Percentiles rank a stretch among this genome's conserved stretches.
Evolutionary conservation across 2,113 vertebrate genomes (phyloP).

Genomic region (Ceyx margarethae): DNA sequence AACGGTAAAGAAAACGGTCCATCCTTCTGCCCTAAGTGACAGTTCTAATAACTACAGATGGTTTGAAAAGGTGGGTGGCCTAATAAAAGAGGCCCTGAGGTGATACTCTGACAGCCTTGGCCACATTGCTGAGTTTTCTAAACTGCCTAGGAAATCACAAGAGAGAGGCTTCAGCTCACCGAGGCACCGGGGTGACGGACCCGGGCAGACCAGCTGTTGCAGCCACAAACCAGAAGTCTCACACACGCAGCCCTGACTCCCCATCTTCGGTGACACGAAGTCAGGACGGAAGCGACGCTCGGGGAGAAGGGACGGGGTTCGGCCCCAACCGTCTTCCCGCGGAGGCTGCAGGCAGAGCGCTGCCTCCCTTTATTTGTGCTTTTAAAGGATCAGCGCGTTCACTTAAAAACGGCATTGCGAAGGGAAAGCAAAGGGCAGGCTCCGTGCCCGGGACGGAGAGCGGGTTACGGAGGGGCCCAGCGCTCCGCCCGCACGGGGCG

Average conservation of each 20-base stretch:
- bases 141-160: neutral
- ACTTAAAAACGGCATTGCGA: neutral
- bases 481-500: neutral
- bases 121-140: neutral
- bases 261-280: neutral
- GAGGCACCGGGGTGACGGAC: neutral
- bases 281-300: neutral
- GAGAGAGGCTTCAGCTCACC: neutral
- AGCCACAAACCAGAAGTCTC: neutral
- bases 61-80: constrained; percentile 52
- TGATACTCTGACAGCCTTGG: constrained; percentile 27
- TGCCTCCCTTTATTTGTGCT: neutral
- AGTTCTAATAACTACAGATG: neutral
- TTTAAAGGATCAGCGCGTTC: neutral
- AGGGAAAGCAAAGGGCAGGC: neutral
- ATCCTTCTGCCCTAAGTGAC: neutral
- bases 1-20: neutral
- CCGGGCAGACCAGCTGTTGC: neutral
- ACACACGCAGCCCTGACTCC: neutral
- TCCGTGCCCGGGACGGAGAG: neutral
- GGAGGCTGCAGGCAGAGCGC: neutral
- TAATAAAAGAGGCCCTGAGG: constrained; percentile 23
- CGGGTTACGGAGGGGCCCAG: neutral
- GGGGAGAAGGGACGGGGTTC: neutral
- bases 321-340: neutral